Percentiles rank a stretch among this genome's conserved stretches.
These are phyloP conservation scores for Daboia siamensis DNA, from an alignment of 2,113 vertebrate genomes.

Conservation along the genomic window DNA sequence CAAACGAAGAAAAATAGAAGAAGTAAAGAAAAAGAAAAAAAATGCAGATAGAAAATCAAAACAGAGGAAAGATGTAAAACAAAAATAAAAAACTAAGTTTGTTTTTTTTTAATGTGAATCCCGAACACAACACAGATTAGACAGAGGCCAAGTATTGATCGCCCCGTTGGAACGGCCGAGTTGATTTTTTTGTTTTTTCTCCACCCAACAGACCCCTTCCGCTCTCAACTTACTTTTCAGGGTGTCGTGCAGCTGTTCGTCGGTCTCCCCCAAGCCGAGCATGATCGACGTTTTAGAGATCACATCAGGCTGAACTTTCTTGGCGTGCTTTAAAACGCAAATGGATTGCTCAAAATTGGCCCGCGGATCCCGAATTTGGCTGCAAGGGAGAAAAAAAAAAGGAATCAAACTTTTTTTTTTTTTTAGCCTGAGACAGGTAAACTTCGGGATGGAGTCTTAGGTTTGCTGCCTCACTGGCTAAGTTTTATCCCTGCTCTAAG, in stretches of 20 bases:
- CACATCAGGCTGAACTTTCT: slow-evolving; percentile 76
- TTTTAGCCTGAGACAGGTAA: neutral
- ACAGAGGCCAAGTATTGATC: fast-evolving
- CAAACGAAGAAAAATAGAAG: too few relatives aligned
- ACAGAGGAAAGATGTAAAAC: too few relatives aligned
- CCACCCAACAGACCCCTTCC: neutral
- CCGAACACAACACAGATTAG: fast-evolving
- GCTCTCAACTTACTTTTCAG: slow-evolving; percentile 78
- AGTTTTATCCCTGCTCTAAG: too few relatives aligned
- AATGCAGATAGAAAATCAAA: too few relatives aligned
- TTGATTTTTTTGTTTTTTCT: neutral
- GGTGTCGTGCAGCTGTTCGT: slow-evolving; percentile 79
- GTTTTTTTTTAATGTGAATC: neutral
- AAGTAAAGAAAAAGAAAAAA: too few relatives aligned
- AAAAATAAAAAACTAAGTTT: neutral
- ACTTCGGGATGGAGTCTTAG: neutral
- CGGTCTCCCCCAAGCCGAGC: slow-evolving; percentile 90
- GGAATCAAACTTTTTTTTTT: too few relatives aligned
- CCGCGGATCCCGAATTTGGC: slow-evolving; percentile 88
- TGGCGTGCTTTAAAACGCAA: slow-evolving; percentile 82
- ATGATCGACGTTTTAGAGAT: slow-evolving; percentile 96
- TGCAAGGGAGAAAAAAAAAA: slow-evolving; percentile 51
- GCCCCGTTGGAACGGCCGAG: neutral
- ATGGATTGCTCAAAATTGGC: slow-evolving; percentile 91
- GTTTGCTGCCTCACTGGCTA: neutral